phyloP scores from a whole-genome alignment of 2,797 vertebrate species.

The Agapornis canus region DNA sequence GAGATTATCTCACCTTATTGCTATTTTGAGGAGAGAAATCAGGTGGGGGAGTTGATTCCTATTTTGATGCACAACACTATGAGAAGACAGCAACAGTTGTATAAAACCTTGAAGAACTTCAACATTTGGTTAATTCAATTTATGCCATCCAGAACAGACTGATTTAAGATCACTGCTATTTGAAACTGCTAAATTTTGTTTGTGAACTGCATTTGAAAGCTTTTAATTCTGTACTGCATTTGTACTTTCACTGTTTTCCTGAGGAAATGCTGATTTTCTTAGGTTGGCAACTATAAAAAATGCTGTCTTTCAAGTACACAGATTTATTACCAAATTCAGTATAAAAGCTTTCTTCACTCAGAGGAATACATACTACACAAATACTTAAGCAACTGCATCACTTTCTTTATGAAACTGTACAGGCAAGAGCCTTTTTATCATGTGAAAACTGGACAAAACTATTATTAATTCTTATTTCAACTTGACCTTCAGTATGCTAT shows the following conservation, averaged over 20 bases:
- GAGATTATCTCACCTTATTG: neutral
- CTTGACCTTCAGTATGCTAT: neutral
- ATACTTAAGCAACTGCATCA: neutral
- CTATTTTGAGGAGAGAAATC: conserved; percentile 4
- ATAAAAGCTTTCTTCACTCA: neutral
- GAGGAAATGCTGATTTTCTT: neutral
- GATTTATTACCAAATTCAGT: neutral
- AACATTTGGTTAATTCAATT: neutral
- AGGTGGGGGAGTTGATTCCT: neutral
- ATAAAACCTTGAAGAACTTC: neutral
- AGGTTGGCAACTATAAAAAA: neutral
- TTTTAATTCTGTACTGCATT: neutral
- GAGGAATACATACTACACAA: neutral
- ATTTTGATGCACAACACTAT: neutral
- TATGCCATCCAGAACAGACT: neutral
- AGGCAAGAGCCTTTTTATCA: neutral
- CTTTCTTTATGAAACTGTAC: neutral
- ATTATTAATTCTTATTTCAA: neutral
- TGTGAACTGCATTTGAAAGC: neutral
- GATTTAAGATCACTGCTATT: neutral
- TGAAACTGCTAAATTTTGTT: neutral
- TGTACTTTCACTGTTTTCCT: neutral
- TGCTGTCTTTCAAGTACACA: neutral
- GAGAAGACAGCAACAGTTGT: neutral
- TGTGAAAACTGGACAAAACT: neutral